These are phyloP conservation scores for Endomychus coccineus DNA, from an alignment of 2,888 invertebrate species.

Conservation along the genomic window DNA sequence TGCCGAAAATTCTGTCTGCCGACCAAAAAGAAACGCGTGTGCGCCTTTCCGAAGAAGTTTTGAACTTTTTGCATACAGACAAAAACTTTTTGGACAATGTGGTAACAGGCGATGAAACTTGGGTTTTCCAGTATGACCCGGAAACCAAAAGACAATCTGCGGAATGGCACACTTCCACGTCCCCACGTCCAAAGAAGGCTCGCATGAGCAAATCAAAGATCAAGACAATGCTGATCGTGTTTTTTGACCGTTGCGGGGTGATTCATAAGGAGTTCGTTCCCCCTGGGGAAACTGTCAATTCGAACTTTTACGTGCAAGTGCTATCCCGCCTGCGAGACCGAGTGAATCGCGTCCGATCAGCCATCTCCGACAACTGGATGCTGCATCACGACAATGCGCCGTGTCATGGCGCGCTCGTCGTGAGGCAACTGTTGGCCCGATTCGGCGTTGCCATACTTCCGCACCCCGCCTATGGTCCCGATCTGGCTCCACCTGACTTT, in stretches of 20 bases:
- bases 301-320: conserved; percentile 10
- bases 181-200: conserved; percentile 13
- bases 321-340: conserved; percentile 8
- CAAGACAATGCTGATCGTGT: conserved; percentile 13
- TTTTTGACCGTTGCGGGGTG: conserved; percentile 8
- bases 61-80: conserved; percentile 14
- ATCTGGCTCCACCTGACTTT: conserved; percentile 9
- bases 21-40: conserved; percentile 12
- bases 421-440: conserved; percentile 12
- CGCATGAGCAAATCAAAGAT: conserved; percentile 16
- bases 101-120: conserved; percentile 16
- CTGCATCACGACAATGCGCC: conserved; percentile 10
- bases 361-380: conserved; percentile 8
- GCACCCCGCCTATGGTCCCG: conserved; percentile 1
- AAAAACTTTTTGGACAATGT: conserved; percentile 12
- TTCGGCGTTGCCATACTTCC: conserved; percentile 5
- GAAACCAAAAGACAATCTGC: conserved; percentile 16
- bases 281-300: neutral
- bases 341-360: conserved; percentile 9
- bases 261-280: neutral
- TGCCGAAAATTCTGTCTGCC: conserved; percentile 16
- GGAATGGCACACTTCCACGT: conserved; percentile 13
- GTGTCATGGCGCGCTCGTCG: conserved; percentile 13
- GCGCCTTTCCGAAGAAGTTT: conserved; percentile 9
- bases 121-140: conserved; percentile 18